These are phyloP conservation scores for Podabrus alpinus DNA, from an alignment of 2,888 invertebrate genomes.

Conservation along the genomic window DNA sequence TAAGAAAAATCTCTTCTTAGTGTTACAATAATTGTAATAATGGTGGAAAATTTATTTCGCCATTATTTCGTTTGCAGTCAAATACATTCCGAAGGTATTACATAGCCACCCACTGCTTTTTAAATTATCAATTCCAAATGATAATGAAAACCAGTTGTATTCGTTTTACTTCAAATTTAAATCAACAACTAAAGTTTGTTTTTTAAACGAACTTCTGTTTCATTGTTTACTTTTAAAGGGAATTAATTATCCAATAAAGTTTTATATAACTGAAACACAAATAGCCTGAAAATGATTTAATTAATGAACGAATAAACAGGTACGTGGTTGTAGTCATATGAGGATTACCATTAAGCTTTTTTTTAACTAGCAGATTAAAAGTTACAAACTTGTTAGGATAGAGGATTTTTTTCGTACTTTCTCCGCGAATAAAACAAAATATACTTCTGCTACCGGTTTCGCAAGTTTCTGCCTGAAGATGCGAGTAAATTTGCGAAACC, in stretches of 20 bases:
- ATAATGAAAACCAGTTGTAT: background rate
- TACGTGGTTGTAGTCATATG: too few species aligned
- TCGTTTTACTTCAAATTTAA: background rate
- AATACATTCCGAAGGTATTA: background rate
- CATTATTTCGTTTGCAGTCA: background rate
- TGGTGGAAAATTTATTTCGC: background rate
- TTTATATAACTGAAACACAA: background rate
- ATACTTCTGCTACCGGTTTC: too few species aligned
- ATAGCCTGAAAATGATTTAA: background rate
- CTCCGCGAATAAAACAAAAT: too few species aligned
- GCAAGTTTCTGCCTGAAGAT: too few species aligned
- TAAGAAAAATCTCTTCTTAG: background rate
- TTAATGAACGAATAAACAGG: too few species aligned
- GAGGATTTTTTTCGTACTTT: too few species aligned
- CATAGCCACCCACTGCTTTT: background rate
- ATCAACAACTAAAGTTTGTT: background rate
- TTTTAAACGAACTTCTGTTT: background rate
- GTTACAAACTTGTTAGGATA: too few species aligned
- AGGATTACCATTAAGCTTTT: too few species aligned
- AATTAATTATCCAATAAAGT: background rate
- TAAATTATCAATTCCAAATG: background rate
- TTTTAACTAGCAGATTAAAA: too few species aligned
- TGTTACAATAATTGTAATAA: background rate
- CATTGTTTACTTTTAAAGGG: background rate
- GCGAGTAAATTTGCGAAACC: too few species aligned